Evolutionary conservation across 2,888 invertebrate species (phyloP), one percentile per base, ranked within the genome.

Genomic region (Nymphalis polychloros): DNA sequence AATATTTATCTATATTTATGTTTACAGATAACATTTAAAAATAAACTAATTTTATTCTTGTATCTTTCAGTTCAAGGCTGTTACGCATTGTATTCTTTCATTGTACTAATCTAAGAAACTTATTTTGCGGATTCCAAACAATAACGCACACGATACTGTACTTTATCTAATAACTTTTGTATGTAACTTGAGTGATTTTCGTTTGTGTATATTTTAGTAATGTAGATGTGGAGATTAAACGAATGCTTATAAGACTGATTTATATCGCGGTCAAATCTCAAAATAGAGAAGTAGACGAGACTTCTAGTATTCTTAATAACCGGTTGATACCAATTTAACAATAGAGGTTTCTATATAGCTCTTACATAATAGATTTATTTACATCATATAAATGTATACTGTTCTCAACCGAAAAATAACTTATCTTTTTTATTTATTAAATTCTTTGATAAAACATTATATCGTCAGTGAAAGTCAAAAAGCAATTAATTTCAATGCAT

Each of bases 141-240:
- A 23, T 35, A 19, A n/a, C 19, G 35, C 64, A 65, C 31, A 41
- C 23, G 59, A 72, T 55, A 48, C 50, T 47, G 41, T 46, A 19
- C 55, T 67, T 63, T 72, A 64, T 63, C 10, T 8, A 17, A 16
- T 13, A 6, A 8, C 17, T 19, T n/a, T 10, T 35, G 19, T 59
- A 67, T n/a, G 19, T 49, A 6, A 10, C 13, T 59, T 63, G 48
- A 13, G 10, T 35, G 49, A 63, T 64, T 50, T 63, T 62, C 61
- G 31, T 23, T 52, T 65, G 62, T 57, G 48, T 3, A 35, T 48
- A 41, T 31, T 52, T 48, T 49, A 35, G 2, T 52, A 46, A 61
- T 60, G 73, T 73, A 68, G 72, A 70, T 72, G 72, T 60, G 67
- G 68, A 69, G 59, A 67, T 68, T 63, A 64, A 65, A 67, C 60